Percentiles rank a stretch among this genome's conserved stretches.
These are phyloP conservation scores for Aradophagus sp. DNA, from an alignment of 1,140 invertebrate species.

Conservation along the genomic window DNA sequence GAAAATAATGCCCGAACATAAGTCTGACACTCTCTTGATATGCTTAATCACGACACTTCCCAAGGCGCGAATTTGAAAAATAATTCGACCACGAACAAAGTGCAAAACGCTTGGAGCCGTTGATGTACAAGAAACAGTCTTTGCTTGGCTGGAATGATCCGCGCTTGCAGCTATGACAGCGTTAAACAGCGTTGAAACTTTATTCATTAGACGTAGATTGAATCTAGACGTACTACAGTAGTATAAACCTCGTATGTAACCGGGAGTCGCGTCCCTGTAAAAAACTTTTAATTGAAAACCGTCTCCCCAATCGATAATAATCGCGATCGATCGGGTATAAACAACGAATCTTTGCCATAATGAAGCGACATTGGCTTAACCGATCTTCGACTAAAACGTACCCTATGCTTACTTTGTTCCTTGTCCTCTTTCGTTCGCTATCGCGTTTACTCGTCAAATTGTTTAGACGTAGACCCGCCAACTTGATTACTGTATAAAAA, in stretches of 20 bases:
- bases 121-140: constrained; percentile 40
- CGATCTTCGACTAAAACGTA: constrained; percentile 15
- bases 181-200: constrained; percentile 46
- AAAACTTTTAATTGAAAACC: constrained; percentile 54
- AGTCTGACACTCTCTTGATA: constrained; percentile 23
- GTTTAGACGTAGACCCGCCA: constrained; percentile 24
- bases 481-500: constrained; percentile 49
- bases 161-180: constrained; percentile 48
- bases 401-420: constrained; percentile 5
- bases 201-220: constrained; percentile 42
- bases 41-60: constrained; percentile 17
- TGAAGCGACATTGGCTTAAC: constrained; percentile 36
- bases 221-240: constrained; percentile 53
- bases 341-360: constrained; percentile 45
- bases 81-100: constrained; percentile 15
- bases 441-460: constrained; percentile 4
- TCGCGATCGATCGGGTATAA: constrained; percentile 6
- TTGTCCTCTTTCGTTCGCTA: not conserved
- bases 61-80: constrained; percentile 12
- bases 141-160: constrained; percentile 47
- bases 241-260: constrained; percentile 53
- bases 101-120: constrained; percentile 31
- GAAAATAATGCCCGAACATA: constrained; percentile 21
- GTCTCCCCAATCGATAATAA: constrained; percentile 6
- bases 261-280: constrained; percentile 55